These are phyloP conservation scores for Drosophila paulistorum DNA, from an alignment of 1,140 invertebrate species.

Conservation along the genomic window DNA sequence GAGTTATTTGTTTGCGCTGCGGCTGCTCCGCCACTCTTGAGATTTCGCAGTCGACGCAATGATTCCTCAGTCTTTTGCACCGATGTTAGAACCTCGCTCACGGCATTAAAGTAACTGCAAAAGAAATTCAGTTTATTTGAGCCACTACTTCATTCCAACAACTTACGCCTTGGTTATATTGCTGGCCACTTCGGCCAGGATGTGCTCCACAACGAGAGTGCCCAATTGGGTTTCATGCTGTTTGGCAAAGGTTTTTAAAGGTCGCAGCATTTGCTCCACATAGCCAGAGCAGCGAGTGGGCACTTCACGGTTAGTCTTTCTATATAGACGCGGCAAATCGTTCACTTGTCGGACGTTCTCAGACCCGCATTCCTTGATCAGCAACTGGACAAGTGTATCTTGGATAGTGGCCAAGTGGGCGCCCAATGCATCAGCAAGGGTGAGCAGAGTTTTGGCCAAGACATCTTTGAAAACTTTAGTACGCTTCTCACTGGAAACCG, in stretches of 20 bases:
- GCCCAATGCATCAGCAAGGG: constrained; percentile 44
- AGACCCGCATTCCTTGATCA: constrained; percentile 68
- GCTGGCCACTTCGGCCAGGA: constrained; percentile 86
- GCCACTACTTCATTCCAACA: neutral
- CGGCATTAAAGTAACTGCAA: constrained; percentile 90
- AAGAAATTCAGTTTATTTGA: neutral
- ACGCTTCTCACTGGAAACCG: constrained; percentile 42
- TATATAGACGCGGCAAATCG: constrained; percentile 95
- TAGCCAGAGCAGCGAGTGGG: constrained; percentile 92
- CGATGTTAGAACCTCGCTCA: constrained; percentile 94
- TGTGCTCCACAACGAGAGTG: constrained; percentile 83
- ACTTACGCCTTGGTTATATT: constrained; percentile 88
- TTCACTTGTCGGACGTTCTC: constrained; percentile 86
- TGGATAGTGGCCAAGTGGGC: constrained; percentile 54
- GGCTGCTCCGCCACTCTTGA: constrained; percentile 84
- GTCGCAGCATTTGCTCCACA: constrained; percentile 87
- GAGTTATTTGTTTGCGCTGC: constrained; percentile 81
- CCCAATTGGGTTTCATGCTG: constrained; percentile 85
- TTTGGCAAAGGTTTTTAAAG: constrained; percentile 86
- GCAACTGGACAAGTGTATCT: constrained; percentile 55
- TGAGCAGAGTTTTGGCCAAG: constrained; percentile 56
- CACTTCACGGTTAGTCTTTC: constrained; percentile 95
- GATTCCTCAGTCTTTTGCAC: constrained; percentile 98
- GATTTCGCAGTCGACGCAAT: constrained; percentile 93
- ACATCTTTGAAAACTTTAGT: constrained; percentile 51